Evolutionary conservation across 2,797 vertebrate genomes (phyloP), one percentile per base, ranked within the genome.

Genomic region (Mionectes olivaceus): DNA sequence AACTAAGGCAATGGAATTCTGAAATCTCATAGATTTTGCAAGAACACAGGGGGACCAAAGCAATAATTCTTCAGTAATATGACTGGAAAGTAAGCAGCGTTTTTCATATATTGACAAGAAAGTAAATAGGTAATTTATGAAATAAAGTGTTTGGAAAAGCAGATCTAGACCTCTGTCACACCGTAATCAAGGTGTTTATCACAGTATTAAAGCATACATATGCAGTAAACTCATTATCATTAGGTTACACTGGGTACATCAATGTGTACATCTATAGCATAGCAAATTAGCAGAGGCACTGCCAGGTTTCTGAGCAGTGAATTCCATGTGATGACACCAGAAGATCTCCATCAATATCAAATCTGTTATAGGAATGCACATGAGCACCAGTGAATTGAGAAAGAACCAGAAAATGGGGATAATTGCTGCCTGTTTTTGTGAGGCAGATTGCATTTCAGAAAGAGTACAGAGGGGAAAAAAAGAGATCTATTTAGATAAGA

Each of bases 341-440:
- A 82, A 93, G 59, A 81, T 76, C 71, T 90, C 59, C 52, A 56
- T 74, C 78, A 70, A 16, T 44, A 89, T 89, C 75, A 85, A 44
- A 70, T 76, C 60, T 59, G 28, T 73, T 63, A 35, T 16, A 84
- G 47, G 35, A 56, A 85, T 83, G 82, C 60, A 63, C 53, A 52
- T 10, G 33, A 88, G 70, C 49, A 67, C n/a, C 61, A 81, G 27
- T 57, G 61, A 95, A 81, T 61, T 55, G 68, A 61, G 63, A 90
- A 83, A 61, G 28, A 77, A 82, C 63, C 44, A 64, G 69, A 73
- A 78, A 92, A 79, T 25, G 46, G 44, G 43, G 60, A 80, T 89
- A 93, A 89, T 77, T 92, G 60, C 70, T 93, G 84, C 78, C 56
- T 91, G 85, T 93, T 90, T 91, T 74, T 84, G 83, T 87, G 67